These are phyloP conservation scores for Thalassarche chlororhynchos DNA, from an alignment of 2,113 vertebrate species.

Conservation along the genomic window DNA sequence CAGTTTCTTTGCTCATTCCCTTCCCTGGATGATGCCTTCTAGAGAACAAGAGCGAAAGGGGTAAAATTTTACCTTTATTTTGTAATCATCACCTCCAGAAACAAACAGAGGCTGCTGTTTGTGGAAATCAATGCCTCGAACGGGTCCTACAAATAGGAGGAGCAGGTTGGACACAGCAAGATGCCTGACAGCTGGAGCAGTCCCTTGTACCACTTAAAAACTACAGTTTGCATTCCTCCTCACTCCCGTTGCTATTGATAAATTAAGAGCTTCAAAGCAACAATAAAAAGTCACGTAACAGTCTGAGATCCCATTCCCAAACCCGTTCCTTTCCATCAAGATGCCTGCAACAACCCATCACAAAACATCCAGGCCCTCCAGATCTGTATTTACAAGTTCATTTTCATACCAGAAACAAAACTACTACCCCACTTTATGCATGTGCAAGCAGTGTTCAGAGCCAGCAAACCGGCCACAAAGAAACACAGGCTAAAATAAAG, in stretches of 20 bases:
- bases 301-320: neutral
- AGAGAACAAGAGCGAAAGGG: no score
- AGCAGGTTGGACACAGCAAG: neutral
- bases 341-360: neutral
- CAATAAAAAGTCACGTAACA: fast-evolving
- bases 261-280: neutral
- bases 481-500: no score
- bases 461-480: fast-evolving
- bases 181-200: neutral
- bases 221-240: fast-evolving
- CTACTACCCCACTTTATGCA: fast-evolving
- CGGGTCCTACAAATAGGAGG: constrained; percentile 77
- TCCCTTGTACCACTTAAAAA: fast-evolving
- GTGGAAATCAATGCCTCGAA: constrained; percentile 96
- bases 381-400: fast-evolving
- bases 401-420: neutral
- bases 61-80: constrained; percentile 86
- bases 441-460: fast-evolving
- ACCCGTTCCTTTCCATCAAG: fast-evolving
- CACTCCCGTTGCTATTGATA: fast-evolving
- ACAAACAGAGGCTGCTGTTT: constrained; percentile 98
- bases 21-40: neutral
- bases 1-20: fast-evolving
- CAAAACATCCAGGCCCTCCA: neutral
- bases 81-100: constrained; percentile 96